Conservation (phyloP, 2,113 vertebrate genomes). For the Prunella fulvescens region DNA sequence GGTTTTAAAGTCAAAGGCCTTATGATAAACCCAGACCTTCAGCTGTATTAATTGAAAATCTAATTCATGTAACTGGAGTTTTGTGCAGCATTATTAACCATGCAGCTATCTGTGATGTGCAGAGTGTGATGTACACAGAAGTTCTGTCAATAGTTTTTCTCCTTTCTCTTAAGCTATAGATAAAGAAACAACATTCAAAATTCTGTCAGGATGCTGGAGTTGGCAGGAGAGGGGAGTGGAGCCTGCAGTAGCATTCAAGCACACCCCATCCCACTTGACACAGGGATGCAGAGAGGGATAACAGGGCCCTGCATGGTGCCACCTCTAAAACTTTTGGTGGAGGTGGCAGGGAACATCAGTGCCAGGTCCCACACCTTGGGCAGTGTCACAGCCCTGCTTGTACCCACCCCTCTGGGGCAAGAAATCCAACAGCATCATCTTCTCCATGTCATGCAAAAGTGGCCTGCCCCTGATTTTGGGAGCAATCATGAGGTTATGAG, state of each 20-base stretch:
- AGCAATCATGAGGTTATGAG: background rate
- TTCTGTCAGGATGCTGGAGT: background rate
- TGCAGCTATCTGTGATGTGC: accelerated
- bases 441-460: accelerated
- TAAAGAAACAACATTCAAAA: background rate
- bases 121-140: background rate
- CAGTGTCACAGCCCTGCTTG: background rate
- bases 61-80: background rate
- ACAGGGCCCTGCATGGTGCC: accelerated
- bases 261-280: accelerated
- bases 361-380: background rate
- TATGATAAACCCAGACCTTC: background rate
- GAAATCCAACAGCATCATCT: background rate
- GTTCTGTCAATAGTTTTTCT: background rate
- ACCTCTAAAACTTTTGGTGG: background rate
- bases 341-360: background rate
- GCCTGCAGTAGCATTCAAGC: background rate
- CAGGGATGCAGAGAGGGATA: background rate
- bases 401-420: background rate
- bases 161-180: background rate
- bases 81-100: background rate
- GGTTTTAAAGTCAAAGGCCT: background rate
- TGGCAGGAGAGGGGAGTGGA: background rate
- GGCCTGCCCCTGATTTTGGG: background rate
- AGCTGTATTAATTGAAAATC: background rate